Conservation (phyloP, 1,140 invertebrate species). For the Trinorchestia longiramus region DNA sequence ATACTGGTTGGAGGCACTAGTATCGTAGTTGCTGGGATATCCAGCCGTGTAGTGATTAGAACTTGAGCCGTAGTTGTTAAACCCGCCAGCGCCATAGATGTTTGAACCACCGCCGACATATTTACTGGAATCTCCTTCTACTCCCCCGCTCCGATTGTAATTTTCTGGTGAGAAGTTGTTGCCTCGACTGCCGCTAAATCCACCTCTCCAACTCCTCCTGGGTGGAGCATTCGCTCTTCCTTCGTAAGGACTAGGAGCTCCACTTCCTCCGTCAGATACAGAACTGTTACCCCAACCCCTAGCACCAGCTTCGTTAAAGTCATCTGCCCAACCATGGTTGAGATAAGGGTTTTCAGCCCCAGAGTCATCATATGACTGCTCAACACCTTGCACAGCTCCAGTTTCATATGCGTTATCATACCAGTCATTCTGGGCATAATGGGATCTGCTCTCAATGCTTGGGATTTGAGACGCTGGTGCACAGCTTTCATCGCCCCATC, state of each 20-base stretch:
- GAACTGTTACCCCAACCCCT: neutral
- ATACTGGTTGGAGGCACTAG: neutral
- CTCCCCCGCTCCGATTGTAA: neutral
- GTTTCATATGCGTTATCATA: neutral
- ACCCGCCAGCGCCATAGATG: neutral
- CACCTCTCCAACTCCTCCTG: neutral
- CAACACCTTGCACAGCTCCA: neutral
- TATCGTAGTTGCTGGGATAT: neutral
- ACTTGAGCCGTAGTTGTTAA: too few relatives aligned
- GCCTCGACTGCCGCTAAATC: neutral
- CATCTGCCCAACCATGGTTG: neutral
- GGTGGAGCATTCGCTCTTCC: neutral
- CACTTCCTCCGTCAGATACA: neutral
- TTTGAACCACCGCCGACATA: neutral
- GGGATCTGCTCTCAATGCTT: neutral
- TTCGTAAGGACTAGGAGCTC: neutral
- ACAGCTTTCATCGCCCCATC: neutral
- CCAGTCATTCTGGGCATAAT: neutral
- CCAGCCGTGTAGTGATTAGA: neutral
- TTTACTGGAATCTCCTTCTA: neutral
- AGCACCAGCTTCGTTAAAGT: neutral
- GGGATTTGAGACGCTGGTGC: neutral
- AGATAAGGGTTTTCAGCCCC: neutral
- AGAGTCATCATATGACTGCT: neutral
- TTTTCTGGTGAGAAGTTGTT: neutral